Evolutionary conservation across 2,888 invertebrate genomes (phyloP).

Genomic region (Exephanes ischioxanthus): DNA sequence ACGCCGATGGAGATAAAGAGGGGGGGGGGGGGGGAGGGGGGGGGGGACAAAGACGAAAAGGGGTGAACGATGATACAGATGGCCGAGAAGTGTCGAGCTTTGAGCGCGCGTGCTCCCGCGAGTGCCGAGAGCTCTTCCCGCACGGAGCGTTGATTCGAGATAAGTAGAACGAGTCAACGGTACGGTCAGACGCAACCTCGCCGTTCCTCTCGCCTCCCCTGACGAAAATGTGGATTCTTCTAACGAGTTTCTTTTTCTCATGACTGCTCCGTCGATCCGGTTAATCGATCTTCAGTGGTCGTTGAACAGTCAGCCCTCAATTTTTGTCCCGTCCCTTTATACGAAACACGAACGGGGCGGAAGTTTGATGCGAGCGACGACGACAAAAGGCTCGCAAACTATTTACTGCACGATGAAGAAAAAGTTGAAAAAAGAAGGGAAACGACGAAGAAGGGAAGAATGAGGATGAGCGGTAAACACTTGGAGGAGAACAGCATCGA

Average conservation of each 20-base stretch:
- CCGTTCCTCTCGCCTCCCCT: conserved; percentile 19
- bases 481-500: conserved; percentile 62
- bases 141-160: conserved; percentile 2
- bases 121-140: neutral
- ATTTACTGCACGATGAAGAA: conserved; percentile 11
- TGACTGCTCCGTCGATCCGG: neutral
- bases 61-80: conserved; percentile 12
- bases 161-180: conserved; percentile 13
- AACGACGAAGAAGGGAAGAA: neutral
- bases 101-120: neutral
- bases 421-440: neutral
- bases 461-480: conserved; percentile 58
- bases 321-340: neutral
- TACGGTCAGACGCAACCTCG: neutral
- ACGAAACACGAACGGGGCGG: neutral
- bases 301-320: neutral
- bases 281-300: conserved; percentile 28
- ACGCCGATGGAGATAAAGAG: neutral
- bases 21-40: neutral
- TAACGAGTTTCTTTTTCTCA: neutral
- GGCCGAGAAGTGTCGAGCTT: conserved; percentile 37
- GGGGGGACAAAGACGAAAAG: conserved; percentile 7
- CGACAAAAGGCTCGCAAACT: conserved; percentile 9
- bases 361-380: conserved; percentile 15
- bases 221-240: neutral